These are phyloP conservation scores for Netelia fuscicornis DNA, from an alignment of 2,888 invertebrate species.

Conservation along the genomic window DNA sequence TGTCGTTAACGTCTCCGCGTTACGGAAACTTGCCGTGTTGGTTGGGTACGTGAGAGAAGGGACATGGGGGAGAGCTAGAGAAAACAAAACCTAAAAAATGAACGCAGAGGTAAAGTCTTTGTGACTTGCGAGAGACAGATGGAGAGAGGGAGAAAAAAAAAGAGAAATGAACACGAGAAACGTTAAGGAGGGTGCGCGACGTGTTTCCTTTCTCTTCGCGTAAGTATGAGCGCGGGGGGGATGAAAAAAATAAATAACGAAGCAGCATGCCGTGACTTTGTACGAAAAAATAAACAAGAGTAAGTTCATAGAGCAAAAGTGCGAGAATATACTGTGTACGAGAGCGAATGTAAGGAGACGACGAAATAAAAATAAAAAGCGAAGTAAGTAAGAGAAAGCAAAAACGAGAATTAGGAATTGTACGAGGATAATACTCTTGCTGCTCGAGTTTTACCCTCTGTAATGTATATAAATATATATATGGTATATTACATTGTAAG, in stretches of 20 bases:
- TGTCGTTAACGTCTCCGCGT: conserved; percentile 76
- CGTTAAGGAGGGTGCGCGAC: conserved; percentile 11
- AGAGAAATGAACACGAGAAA: conserved; percentile 39
- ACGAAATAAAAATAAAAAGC: background rate
- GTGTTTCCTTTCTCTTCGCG: background rate
- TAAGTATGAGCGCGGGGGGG: no score
- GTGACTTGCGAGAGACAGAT: conserved; percentile 9
- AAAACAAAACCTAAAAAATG: background rate
- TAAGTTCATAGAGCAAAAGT: conserved; percentile 31
- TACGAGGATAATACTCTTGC: conserved; percentile 39
- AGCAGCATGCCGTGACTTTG: conserved; percentile 14
- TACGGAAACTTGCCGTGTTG: conserved; percentile 54
- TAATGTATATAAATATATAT: conserved; percentile 4
- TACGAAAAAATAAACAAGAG: conserved; percentile 27
- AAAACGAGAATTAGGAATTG: conserved; percentile 50
- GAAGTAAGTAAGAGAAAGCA: background rate
- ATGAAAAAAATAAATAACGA: conserved; percentile 27
- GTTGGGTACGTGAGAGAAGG: conserved; percentile 21
- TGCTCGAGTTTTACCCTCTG: conserved; percentile 13
- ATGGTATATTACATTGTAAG: background rate
- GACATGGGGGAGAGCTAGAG: background rate
- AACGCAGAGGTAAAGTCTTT: background rate
- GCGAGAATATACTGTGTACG: background rate
- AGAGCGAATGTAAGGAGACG: background rate
- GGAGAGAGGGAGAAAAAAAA: background rate